Percentiles rank a stretch among this genome's conserved stretches.
Conservation (phyloP, 2,888 invertebrate species). For the Alloplasta piceator region DNA sequence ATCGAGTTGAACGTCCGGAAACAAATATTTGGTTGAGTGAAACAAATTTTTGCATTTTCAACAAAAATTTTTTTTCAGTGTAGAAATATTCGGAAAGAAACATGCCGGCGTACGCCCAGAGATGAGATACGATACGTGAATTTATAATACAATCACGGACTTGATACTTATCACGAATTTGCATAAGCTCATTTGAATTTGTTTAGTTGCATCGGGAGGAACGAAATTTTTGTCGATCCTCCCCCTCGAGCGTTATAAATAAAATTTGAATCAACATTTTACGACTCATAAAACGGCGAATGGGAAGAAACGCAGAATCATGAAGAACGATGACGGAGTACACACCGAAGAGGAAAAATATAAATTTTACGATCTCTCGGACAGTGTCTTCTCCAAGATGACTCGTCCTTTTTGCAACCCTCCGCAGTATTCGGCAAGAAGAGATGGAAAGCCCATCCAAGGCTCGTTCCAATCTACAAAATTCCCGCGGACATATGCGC, state of each 20-base stretch:
- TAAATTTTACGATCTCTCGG: slow-evolving; percentile 26
- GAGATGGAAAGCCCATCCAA: neutral
- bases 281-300: slow-evolving; percentile 16
- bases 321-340: neutral
- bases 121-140: too few species aligned
- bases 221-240: too few species aligned
- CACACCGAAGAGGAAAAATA: slow-evolving; percentile 4
- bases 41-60: too few species aligned
- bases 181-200: slow-evolving; percentile 1
- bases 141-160: too few species aligned
- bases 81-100: too few species aligned
- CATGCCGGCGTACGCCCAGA: too few species aligned
- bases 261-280: slow-evolving; percentile 11
- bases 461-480: slow-evolving; percentile 10
- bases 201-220: neutral
- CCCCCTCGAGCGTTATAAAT: too few species aligned
- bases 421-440: neutral
- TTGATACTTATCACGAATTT: too few species aligned
- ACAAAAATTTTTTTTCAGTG: too few species aligned
- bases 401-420: neutral
- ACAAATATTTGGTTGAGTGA: too few species aligned
- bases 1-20: too few species aligned
- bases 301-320: neutral
- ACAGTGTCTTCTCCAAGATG: slow-evolving; percentile 22
- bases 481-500: neutral